phyloP scores from a whole-genome alignment of 2,113 vertebrate species.

The Grammatotria lemairii region DNA sequence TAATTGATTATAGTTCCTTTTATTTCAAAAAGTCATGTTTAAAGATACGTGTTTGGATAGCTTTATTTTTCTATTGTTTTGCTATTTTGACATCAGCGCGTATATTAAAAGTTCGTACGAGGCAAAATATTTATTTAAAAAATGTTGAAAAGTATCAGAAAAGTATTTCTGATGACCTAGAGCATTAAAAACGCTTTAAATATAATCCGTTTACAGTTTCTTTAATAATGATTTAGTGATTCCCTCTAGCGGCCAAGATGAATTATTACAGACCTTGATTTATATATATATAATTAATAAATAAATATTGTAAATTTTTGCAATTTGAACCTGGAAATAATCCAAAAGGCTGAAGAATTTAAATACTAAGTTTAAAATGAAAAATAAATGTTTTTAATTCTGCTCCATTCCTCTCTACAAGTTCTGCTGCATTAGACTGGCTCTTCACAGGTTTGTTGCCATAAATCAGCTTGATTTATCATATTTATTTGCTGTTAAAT shows the following conservation, averaged over 20 bases:
- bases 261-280: neutral
- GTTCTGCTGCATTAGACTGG: neutral
- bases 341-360: neutral
- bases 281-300: neutral
- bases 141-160: neutral
- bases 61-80: neutral
- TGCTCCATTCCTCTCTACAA: neutral
- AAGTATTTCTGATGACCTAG: neutral
- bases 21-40: neutral
- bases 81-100: neutral
- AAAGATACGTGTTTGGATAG: neutral
- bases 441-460: neutral
- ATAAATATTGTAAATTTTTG: neutral
- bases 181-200: neutral
- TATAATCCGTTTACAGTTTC: neutral
- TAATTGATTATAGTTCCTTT: neutral
- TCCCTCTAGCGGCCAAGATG: constrained; percentile 1
- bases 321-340: neutral
- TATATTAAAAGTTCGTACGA: neutral
- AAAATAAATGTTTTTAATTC: neutral
- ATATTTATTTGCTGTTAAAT: neutral
- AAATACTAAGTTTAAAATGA: neutral
- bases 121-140: neutral
- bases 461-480: neutral
- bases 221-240: neutral